Conservation (phyloP, 2,113 vertebrate genomes). For the Falcunculus frontatus region DNA sequence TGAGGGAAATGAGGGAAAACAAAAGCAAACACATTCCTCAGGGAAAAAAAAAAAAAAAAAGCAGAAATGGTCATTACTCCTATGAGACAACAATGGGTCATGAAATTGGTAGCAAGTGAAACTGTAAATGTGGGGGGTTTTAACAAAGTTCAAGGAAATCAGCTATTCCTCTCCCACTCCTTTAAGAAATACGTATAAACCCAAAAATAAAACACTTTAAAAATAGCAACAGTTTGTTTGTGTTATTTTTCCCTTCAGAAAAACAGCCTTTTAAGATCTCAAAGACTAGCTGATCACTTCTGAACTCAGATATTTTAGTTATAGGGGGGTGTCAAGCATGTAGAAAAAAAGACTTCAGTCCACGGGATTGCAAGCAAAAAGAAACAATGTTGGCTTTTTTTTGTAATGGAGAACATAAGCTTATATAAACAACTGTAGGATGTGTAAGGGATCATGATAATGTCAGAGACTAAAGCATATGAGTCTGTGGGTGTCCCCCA, state of each 20-base stretch:
- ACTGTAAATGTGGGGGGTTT: background rate
- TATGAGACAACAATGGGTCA: background rate
- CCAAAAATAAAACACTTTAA: background rate
- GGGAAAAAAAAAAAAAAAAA: rapidly evolving
- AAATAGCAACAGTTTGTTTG: background rate
- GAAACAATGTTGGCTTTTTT: background rate
- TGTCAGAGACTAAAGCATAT: background rate
- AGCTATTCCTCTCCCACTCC: background rate
- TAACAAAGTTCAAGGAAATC: background rate
- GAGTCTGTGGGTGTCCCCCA: background rate
- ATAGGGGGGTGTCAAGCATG: background rate
- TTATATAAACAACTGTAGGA: slow-evolving; percentile 18
- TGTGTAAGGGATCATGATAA: background rate
- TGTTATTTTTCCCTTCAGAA: background rate
- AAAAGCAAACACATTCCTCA: background rate
- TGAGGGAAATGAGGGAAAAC: background rate
- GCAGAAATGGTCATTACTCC: background rate
- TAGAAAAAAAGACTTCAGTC: background rate
- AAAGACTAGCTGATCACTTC: background rate
- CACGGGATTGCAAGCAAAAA: background rate
- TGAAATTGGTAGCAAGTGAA: background rate
- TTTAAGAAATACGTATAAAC: background rate
- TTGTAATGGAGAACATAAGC: background rate
- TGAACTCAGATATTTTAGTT: background rate
- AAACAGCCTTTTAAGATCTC: background rate